These are phyloP conservation scores for Perca fluviatilis DNA, from an alignment of 2,113 vertebrate genomes.

Conservation along the genomic window DNA sequence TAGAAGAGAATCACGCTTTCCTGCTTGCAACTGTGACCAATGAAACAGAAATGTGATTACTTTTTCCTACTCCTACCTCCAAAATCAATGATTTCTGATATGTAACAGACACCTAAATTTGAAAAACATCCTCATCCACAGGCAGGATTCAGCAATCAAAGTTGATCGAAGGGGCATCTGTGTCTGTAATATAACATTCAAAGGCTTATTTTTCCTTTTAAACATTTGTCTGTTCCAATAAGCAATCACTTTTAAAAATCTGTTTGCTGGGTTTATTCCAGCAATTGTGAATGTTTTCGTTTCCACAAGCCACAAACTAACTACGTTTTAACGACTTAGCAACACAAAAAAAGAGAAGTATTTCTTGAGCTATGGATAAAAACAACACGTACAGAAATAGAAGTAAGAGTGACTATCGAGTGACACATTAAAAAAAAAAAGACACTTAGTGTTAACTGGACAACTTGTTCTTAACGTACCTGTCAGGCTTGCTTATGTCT, in stretches of 20 bases:
- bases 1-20: background rate
- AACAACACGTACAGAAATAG: background rate
- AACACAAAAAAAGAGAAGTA: background rate
- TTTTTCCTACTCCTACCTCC: background rate
- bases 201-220: background rate
- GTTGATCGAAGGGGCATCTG: background rate
- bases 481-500: constrained; percentile 64
- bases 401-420: background rate
- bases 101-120: constrained; percentile 1
- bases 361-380: background rate
- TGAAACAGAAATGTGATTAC: background rate
- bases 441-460: constrained; percentile 10
- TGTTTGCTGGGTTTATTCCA: constrained; percentile 22
- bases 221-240: background rate
- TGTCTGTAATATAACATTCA: constrained; percentile 3
- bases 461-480: constrained; percentile 41
- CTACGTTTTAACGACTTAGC: background rate
- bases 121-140: background rate
- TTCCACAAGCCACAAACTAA: constrained; percentile 27
- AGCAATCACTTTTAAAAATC: background rate
- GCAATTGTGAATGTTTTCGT: constrained; percentile 27
- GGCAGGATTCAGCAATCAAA: constrained; percentile 3
- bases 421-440: background rate
- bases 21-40: background rate
- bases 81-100: background rate